Evolutionary conservation across 2,888 invertebrate species (phyloP), one percentile per base, ranked within the genome.

Genomic region (Drosophila birchii): DNA sequence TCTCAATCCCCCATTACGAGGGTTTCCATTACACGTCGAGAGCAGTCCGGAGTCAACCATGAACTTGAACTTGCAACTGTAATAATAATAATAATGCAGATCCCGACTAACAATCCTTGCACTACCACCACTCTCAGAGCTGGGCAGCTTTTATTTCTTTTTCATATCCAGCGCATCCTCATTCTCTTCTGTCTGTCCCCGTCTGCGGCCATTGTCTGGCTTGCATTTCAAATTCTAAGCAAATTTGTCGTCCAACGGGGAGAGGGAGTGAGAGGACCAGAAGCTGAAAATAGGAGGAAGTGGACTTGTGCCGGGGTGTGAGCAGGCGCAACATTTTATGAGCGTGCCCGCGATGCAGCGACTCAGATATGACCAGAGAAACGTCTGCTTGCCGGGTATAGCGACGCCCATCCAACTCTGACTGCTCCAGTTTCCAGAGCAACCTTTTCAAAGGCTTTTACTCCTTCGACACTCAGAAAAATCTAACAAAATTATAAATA

Each of bases 161-260:
- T 82, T 72, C 66, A 62, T 44, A 58, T 44, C 54, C 60, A 51
- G 56, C 56, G 26, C 69, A 60, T 56, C 59, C 55, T 36, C 56
- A 23, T 14, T 47, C 62, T 57, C 43, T 11, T 47, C 62, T 57
- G 53, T 54, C 62, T 57, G 53, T 54, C 54, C 38, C 54, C 54
- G 76, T 77, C 67, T 77, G 67, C 67, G 56, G 51, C 67, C 59
- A 63, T 74, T 70, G 76, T 63, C 70, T 75, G 87, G 79, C 79
- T 51, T 76, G 88, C 85, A 84, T 86, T 87, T 88, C 78, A 86
- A 88, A 86, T 86, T 84, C 89, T 86, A 86, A 86, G 86, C 86
- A 86, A 86, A 86, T 88, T 86, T 86, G 86, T 86, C 86, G 76
- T 69, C 76, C 76, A 39, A 14, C 73, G 66, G 75, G 79, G 73